Base-by-base conservation (phyloP, 2,113 vertebrate genomes). In the Cyprinodon tularosa region DNA sequence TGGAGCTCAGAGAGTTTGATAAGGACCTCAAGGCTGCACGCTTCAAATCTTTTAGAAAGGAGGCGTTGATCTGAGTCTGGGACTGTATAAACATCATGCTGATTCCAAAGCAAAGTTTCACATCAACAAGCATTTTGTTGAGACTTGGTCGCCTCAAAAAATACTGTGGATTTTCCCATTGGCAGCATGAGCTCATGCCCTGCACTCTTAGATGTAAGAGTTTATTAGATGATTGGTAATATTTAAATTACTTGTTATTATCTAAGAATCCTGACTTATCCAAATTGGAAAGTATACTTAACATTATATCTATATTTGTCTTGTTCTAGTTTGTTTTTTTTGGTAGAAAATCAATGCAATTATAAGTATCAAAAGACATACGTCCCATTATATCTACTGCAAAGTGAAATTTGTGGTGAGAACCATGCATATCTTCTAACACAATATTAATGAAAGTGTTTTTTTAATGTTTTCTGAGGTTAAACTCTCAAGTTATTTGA, bases 1-100 rank as follows among this genome's bases (percentile, higher is more conserved):
- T 80, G 77, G 84, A 89, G 82, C 66, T 59, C 40, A 68, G 73
- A 83, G 88, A 71, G 50, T 83, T 79, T 86, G 91, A 92, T 92
- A 86, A 92, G 80, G 42, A 82, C 78, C 66, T 78, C 62, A 75
- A 42, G 44, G 78, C 81, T 66, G 61, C n/a, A 3, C 15, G 68
- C 50, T 75, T 72, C 72, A 67, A 63, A 67, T 13, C 72, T 76
- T 75, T 74, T 61, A 84, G 79, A 84, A 69, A 39, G 79, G 77
- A 88, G 66, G 82, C 57, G 77, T 72, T 86, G 76, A 83, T 77
- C 66, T 75, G 81, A 71, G 72, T 47, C 78, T 67, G 62, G 62
- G 39, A 60, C 29, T 48, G 3, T 65, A 59, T 89, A 78, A 84
- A 83, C 70, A 77, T n/a, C 3, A 0, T 0, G 0, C 15, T 42